Evolutionary conservation across 1,140 invertebrate genomes (phyloP), one percentile per base, ranked within the genome.

Genomic region (Drosophila teissieri): DNA sequence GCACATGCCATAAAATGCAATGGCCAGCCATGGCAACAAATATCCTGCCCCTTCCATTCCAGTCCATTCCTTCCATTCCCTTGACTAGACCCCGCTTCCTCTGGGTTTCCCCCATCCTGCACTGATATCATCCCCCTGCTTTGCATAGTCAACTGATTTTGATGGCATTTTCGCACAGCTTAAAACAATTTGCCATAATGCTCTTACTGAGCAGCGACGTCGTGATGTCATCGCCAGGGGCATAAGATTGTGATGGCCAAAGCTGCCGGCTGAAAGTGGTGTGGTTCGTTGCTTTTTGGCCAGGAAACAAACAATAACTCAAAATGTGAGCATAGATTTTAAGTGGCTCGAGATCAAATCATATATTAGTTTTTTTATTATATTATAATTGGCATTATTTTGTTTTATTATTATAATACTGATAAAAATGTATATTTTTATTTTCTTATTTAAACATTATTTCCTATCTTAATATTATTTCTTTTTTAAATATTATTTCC

Each of bases 121-220:
- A 27, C 24, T n/a, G 31, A 31, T 31, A 24, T 24, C n/a, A 37
- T 31, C 36, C 57, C 17, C 40, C 83, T 86, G 84, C 76, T 86
- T 86, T 86, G 79, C 83, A 86, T 86, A 86, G 83, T 83, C 84
- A 86, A 86, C 83, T 86, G 83, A 86, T 88, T 86, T 86, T 86
- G 75, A 88, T 86, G 79, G 83, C 83, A 86, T 86, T 86, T 86
- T 86, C 84, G 83, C 83, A 86, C 70, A 86, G 83, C 83, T 86
- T 86, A 89, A 86, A 86, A 86, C 83, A 86, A 86, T 88, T 86
- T 86, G 83, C 83, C 84, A 86, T 86, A 86, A 86, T 78, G 83
- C 63, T 80, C 88, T 86, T 86, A 86, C 79, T 78, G 83, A 79
- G 65, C 73, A 73, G 75, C 79, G 57, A 76, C 52, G 63, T 83